A percentile compares a stretch with the other conserved stretches of the same genome.
Evolutionary conservation across 2,113 vertebrate species (phyloP).

Genomic region (Guaruba guarouba): DNA sequence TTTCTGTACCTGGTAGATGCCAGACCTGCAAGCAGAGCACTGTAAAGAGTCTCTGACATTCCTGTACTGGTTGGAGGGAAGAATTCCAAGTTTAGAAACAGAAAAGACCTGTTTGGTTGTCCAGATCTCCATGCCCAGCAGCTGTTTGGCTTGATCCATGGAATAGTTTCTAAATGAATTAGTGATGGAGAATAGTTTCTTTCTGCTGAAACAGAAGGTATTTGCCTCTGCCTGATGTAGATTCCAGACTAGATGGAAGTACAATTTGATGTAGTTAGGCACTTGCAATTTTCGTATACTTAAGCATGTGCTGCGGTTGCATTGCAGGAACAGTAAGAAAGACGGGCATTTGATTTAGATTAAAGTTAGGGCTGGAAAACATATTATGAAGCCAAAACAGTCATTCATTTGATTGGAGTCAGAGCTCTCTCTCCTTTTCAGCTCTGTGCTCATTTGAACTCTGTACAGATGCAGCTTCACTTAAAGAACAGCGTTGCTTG

Average conservation of each 20-base stretch:
- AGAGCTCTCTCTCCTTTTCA: slow-evolving; percentile 25
- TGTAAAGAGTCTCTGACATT: neutral
- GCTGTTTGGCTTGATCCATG: slow-evolving; percentile 13
- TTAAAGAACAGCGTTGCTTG: neutral
- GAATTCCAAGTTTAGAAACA: neutral
- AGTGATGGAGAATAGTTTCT: slow-evolving; percentile 39
- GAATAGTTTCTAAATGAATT: slow-evolving; percentile 45
- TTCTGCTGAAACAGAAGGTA: slow-evolving; percentile 44
- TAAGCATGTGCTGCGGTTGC: slow-evolving; percentile 10
- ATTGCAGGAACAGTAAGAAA: slow-evolving; percentile 25
- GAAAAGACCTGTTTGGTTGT: slow-evolving; percentile 13
- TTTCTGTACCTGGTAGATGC: neutral
- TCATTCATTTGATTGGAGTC: slow-evolving; percentile 34
- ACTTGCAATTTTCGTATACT: slow-evolving; percentile 54
- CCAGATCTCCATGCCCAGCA: slow-evolving; percentile 17
- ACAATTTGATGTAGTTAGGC: slow-evolving; percentile 32
- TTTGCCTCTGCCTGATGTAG: slow-evolving; percentile 41
- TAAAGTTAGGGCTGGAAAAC: slow-evolving; percentile 52
- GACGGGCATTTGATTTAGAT: slow-evolving; percentile 61
- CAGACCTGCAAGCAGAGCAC: neutral
- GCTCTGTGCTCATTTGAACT: slow-evolving; percentile 28
- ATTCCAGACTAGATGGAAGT: slow-evolving; percentile 52
- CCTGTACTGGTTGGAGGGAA: neutral
- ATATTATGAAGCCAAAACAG: slow-evolving; percentile 37
- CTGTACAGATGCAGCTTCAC: neutral